Base-by-base conservation (phyloP, 2,888 invertebrate species). In the Exocentrus adspersus region DNA sequence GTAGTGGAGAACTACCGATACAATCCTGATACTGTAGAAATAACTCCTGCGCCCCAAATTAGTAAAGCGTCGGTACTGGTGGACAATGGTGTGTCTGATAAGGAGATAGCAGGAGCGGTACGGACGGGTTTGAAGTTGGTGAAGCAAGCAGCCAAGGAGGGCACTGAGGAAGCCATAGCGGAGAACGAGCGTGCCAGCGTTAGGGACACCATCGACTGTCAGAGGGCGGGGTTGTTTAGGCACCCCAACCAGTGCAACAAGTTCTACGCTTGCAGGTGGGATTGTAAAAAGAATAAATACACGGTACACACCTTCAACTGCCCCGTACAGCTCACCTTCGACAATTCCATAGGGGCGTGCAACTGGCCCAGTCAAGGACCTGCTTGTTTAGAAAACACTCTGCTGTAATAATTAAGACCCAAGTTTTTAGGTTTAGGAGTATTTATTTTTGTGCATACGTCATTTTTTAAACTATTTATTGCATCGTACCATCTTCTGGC, bases 331-430 rank as follows among this genome's bases (percentile, higher is more conserved):
- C 83, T 93, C 52, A 91, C 91, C 50, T 93, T 92, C 75, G 92
- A 93, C 79, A 86, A 87, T 16, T 87, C 84, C 60, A 85, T 91
- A 72, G 89, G 90, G n/a, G 93, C 92, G 50, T 93, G 93, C 75
- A 92, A 92, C 80, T 92, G 92, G 91, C 92, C 92, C 1, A 91
- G 90, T 76, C 90, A 91, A 77, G 92, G 92, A 21, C 92, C 92
- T 0, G 89, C 90, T 53, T 92, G 92, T 79, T 87, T 90, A 70
- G 90, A 89, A 56, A 88, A 91, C 75, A 91, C 90, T 67, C 71
- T 82, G 20, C 73, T 82, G 42, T 81, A 43, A 28, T 7, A 30
- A 17, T 24, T n/a, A 32, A 10, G 19, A 30, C 17, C n/a, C n/a
- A 24, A 19, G 16, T n/a, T 42, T 54, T 7, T 54, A 54, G 54